Conservation (phyloP, 2,797 vertebrate genomes). For the Semaprochilodus insignis region DNA sequence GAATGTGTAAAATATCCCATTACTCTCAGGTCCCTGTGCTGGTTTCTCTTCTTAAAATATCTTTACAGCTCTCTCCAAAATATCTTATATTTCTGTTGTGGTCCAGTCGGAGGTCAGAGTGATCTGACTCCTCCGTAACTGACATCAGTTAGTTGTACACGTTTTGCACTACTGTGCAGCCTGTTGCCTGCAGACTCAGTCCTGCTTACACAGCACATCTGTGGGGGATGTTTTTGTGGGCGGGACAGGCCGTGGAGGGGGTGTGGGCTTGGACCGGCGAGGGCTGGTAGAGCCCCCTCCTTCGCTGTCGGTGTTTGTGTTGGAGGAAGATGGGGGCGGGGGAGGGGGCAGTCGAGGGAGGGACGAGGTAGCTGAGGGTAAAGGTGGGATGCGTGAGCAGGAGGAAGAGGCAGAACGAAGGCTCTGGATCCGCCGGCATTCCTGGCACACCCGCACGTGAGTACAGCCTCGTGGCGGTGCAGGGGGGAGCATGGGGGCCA, state of each 20-base stretch:
- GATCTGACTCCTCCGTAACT: not conserved
- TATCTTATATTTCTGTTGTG: conserved; percentile 31
- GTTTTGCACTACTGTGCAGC: not conserved
- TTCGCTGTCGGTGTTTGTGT: conserved; percentile 75
- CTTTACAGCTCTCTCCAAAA: conserved; percentile 29
- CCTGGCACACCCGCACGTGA: conserved; percentile 90
- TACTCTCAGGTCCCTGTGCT: conserved; percentile 14
- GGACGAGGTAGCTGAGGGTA: conserved; percentile 64
- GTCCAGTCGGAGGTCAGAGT: conserved; percentile 47
- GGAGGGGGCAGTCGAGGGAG: conserved; percentile 73
- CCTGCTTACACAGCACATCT: conserved; percentile 71
- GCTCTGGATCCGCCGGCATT: conserved; percentile 88
- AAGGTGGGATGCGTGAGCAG: conserved; percentile 60
- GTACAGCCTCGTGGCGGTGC: conserved; percentile 76
- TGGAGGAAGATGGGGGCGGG: conserved; percentile 67
- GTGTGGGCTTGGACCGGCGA: conserved; percentile 64
- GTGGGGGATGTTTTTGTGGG: conserved; percentile 68
- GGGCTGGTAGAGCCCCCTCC: conserved; percentile 71
- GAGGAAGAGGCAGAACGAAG: conserved; percentile 71
- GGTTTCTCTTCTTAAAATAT: conserved; percentile 7
- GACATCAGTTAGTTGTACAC: not conserved
- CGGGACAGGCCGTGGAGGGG: conserved; percentile 72
- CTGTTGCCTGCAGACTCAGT: conserved; percentile 58
- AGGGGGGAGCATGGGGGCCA: conserved; percentile 66
- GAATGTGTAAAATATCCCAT: not conserved